A percentile compares a stretch with the other conserved stretches of the same genome.
These are phyloP conservation scores for Neopelma chrysocephalum DNA, from an alignment of 2,797 vertebrate species.

Conservation along the genomic window DNA sequence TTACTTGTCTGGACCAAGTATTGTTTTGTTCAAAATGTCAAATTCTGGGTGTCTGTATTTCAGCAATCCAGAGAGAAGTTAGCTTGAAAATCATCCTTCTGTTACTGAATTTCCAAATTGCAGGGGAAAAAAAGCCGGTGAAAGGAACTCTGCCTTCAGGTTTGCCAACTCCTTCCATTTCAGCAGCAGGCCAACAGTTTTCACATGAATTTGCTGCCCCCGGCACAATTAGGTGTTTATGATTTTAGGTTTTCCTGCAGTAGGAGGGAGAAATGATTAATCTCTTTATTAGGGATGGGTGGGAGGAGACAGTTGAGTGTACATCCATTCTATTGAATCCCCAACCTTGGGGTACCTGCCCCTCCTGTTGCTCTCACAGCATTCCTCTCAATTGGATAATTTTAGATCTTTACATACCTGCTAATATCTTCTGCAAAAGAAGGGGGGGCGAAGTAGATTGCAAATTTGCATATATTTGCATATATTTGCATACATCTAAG, in stretches of 20 bases:
- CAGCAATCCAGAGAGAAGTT: slow-evolving; percentile 58
- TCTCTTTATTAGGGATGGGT: background rate
- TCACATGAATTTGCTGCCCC: slow-evolving; percentile 10
- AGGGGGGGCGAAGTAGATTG: background rate
- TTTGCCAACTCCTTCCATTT: slow-evolving; percentile 46
- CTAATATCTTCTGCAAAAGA: slow-evolving; percentile 32
- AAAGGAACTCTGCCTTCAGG: slow-evolving; percentile 7
- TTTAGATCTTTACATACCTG: slow-evolving; percentile 49
- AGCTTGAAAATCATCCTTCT: slow-evolving; percentile 68
- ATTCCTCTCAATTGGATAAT: slow-evolving; percentile 37
- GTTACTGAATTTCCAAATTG: slow-evolving; percentile 65
- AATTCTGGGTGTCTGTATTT: slow-evolving; percentile 45
- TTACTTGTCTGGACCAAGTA: slow-evolving; percentile 51
- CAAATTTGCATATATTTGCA: slow-evolving; percentile 48
- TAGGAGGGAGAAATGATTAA: background rate
- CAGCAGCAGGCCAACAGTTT: slow-evolving; percentile 26
- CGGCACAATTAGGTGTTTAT: slow-evolving; percentile 7
- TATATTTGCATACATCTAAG: background rate
- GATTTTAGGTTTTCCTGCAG: slow-evolving; percentile 18
- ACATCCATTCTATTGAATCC: background rate
- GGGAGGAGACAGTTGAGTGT: background rate
- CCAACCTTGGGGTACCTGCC: background rate
- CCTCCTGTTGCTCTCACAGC: background rate
- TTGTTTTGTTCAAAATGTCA: slow-evolving; percentile 68
- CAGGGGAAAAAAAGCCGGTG: background rate